Base-by-base conservation (phyloP, 2,888 invertebrate species). In the Melitaea athalia region DNA sequence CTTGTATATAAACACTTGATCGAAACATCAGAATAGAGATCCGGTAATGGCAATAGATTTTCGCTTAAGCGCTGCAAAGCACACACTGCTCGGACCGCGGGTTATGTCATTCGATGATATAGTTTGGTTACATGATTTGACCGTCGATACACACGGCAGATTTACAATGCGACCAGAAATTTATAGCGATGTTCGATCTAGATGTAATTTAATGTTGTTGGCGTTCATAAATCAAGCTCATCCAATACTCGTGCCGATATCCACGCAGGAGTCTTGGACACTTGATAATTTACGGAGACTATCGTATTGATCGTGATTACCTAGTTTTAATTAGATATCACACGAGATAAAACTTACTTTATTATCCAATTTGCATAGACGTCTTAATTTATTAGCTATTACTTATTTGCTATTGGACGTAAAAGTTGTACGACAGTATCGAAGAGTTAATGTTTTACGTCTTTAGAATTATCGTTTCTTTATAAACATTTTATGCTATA, bases 171-270 rank as follows among this genome's bases (percentile, higher is more conserved):
- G 81, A 82, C 83, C 84, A 77, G 82, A 87, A 88, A 92, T 92
- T 92, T 92, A 92, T 92, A 78, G 89, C 86, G 84, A 83, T 91
- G 91, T 91, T 89, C 88, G 86, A 88, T 91, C 88, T 89, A 91
- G 89, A 91, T 91, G 89, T 91, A 91, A 92, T 92, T 92, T 92
- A 92, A 90, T 90, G 91, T 88, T 89, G 90, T 87, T 85, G 85
- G 84, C 81, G 79, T 76, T 79, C 85, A 87, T 92, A 92, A 92
- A 92, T 92, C 91, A 91, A 85, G 85, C 83, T 87, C 91, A 87
- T 90, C 92, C 84, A 79, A 78, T 76, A 77, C 78, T 79, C 78
- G 76, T 75, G 76, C 81, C 80, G 88, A 87, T 87, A 86, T 88
- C 87, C 81, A 80, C 82, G 81, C 78, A 80, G 74, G 78, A 77